Conservation (phyloP, 1,140 invertebrate genomes). For the Drosophila sp. region DNA sequence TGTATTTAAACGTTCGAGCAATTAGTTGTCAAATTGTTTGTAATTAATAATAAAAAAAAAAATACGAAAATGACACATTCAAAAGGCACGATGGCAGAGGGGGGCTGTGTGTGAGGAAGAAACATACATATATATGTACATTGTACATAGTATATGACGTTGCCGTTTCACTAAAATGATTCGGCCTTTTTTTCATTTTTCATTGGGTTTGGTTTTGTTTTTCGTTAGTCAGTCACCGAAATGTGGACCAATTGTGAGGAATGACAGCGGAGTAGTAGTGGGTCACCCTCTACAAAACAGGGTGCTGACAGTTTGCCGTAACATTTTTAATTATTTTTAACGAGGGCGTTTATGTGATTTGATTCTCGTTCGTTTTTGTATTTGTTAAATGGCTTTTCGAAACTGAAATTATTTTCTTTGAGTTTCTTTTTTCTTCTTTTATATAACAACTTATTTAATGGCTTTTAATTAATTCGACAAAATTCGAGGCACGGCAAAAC, state of each 20-base stretch:
- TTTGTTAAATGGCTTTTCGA: slow-evolving; percentile 26
- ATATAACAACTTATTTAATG: slow-evolving; percentile 77
- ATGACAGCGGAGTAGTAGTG: slow-evolving; percentile 46
- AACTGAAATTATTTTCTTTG: slow-evolving; percentile 50
- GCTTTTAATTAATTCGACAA: slow-evolving; percentile 68
- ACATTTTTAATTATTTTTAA: slow-evolving; percentile 80
- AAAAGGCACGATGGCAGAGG: slow-evolving; percentile 25
- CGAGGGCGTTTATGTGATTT: slow-evolving; percentile 79
- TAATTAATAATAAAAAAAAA: slow-evolving; percentile 47
- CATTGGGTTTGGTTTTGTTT: slow-evolving; percentile 2
- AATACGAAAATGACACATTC: slow-evolving; percentile 76
- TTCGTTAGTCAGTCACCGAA: slow-evolving; percentile 55
- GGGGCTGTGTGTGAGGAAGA: background rate
- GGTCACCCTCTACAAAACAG: slow-evolving; percentile 39
- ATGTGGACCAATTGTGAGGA: slow-evolving; percentile 68
- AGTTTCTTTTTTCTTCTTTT: slow-evolving; percentile 56
- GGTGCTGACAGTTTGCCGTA: slow-evolving; percentile 78
- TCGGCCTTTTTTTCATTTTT: slow-evolving; percentile 44
- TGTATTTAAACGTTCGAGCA: slow-evolving; percentile 76
- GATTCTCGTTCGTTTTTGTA: slow-evolving; percentile 26
- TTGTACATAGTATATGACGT: slow-evolving; percentile 39
- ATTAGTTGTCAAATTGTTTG: slow-evolving; percentile 82
- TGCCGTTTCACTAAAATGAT: slow-evolving; percentile 74
- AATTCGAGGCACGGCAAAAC: slow-evolving; percentile 43
- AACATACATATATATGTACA: background rate